Conservation (phyloP, 2,113 vertebrate genomes). For the Gallinago jamesoni region DNA sequence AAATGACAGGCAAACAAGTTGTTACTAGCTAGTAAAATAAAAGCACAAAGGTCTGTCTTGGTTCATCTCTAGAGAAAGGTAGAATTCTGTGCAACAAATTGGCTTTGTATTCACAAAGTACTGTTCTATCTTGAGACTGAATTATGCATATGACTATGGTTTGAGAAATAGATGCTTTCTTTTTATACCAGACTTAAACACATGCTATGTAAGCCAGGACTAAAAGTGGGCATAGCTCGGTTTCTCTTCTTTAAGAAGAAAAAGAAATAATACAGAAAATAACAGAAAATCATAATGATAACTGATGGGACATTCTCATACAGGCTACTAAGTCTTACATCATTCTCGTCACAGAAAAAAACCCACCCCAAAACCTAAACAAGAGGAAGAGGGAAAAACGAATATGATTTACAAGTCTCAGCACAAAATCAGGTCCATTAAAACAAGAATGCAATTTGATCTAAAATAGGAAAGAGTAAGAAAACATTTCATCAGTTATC, state of each 20-base stretch:
- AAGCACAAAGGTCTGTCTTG: not conserved
- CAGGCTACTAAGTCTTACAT: not conserved
- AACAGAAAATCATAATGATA: not conserved
- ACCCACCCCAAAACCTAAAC: not conserved
- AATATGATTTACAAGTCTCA: not conserved
- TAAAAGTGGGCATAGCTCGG: not conserved
- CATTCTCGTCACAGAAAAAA: not conserved
- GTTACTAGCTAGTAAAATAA: not conserved
- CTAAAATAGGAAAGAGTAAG: not conserved
- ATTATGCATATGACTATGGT: not conserved
- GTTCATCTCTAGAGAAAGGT: not conserved
- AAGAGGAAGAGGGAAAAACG: not conserved
- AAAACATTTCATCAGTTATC: not conserved
- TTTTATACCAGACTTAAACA: not conserved
- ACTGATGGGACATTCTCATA: not conserved
- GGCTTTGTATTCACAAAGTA: not conserved
- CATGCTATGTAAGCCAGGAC: not conserved
- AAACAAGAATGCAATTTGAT: not conserved
- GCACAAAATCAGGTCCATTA: not conserved
- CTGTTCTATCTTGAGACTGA: not conserved
- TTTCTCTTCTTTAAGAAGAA: not conserved
- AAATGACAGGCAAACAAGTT: fast-evolving
- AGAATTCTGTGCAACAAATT: not conserved
- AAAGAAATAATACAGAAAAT: not conserved
- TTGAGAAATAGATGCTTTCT: not conserved